A percentile compares a stretch with the other conserved stretches of the same genome.
phyloP scores from a whole-genome alignment of 2,888 invertebrate species.

The Platycheirus rosarum region DNA sequence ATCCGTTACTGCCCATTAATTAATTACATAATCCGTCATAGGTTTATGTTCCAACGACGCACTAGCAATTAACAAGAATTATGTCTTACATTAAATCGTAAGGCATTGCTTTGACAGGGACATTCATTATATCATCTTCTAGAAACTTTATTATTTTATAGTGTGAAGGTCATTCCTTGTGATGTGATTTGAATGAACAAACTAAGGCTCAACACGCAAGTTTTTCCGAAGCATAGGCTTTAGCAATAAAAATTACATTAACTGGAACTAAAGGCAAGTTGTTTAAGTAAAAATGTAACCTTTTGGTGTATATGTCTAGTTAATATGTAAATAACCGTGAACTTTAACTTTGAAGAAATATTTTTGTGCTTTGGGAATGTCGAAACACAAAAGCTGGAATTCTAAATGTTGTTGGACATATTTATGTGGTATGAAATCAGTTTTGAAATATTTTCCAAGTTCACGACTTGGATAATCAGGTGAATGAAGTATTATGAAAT shows the following conservation, averaged over 20 bases:
- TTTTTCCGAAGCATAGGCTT: too few species aligned
- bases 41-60: not conserved
- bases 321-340: not conserved
- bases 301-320: not conserved
- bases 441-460: too few species aligned
- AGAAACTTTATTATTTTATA: not conserved
- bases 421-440: too few species aligned
- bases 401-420: too few species aligned
- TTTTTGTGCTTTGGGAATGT: too few species aligned
- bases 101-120: not conserved
- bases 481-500: too few species aligned
- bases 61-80: conserved; percentile 37
- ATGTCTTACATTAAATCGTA: conserved; percentile 24
- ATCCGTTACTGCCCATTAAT: conserved; percentile 28
- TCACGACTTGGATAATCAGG: too few species aligned
- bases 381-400: too few species aligned
- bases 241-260: too few species aligned
- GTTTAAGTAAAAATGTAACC: not conserved
- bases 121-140: conserved; percentile 5
- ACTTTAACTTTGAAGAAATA: not conserved
- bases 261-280: too few species aligned
- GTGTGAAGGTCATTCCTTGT: conserved; percentile 9
- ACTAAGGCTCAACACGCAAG: conserved; percentile 31
- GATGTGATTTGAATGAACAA: conserved; percentile 35
- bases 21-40: not conserved